Conservation (phyloP, 2,797 vertebrate species). For the Pseudomugil tenellus region DNA sequence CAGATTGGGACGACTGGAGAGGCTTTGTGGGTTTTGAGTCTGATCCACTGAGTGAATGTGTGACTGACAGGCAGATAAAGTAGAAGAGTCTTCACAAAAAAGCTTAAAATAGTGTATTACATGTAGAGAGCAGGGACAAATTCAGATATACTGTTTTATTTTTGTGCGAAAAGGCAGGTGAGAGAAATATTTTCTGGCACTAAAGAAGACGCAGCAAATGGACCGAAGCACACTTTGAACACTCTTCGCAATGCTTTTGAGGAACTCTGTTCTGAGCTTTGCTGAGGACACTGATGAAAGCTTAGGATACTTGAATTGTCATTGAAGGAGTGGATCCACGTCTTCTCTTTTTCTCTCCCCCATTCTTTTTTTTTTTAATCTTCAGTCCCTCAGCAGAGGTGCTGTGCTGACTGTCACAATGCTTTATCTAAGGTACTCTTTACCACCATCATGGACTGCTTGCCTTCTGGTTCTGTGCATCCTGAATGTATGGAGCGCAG, state of each 20-base stretch:
- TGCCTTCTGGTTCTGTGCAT: slow-evolving; percentile 66
- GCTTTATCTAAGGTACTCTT: slow-evolving; percentile 59
- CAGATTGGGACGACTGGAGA: slow-evolving; percentile 57
- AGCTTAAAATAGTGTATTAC: slow-evolving; percentile 19
- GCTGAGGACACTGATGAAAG: slow-evolving; percentile 48
- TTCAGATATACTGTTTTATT: slow-evolving; percentile 33
- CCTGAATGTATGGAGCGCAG: slow-evolving; percentile 63
- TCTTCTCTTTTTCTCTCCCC: background rate
- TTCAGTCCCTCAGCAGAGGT: slow-evolving; percentile 19
- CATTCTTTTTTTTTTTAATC: background rate
- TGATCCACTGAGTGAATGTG: slow-evolving; percentile 55
- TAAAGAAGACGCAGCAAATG: slow-evolving; percentile 40
- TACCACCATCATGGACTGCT: slow-evolving; percentile 57
- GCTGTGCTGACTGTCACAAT: slow-evolving; percentile 54
- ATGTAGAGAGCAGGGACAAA: slow-evolving; percentile 24
- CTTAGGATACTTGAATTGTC: slow-evolving; percentile 40
- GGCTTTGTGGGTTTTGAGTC: slow-evolving; percentile 41
- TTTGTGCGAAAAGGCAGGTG: slow-evolving; percentile 24
- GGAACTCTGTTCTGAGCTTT: slow-evolving; percentile 57
- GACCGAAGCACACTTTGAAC: slow-evolving; percentile 47
- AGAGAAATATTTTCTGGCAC: slow-evolving; percentile 41
- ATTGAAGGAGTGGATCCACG: slow-evolving; percentile 35
- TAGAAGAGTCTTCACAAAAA: slow-evolving; percentile 20
- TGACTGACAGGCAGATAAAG: slow-evolving; percentile 46
- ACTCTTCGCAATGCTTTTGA: slow-evolving; percentile 69